Evolutionary conservation across 2,113 vertebrate species (phyloP), one percentile per base, ranked within the genome.

Genomic region (Choloepus hoffmanni): DNA sequence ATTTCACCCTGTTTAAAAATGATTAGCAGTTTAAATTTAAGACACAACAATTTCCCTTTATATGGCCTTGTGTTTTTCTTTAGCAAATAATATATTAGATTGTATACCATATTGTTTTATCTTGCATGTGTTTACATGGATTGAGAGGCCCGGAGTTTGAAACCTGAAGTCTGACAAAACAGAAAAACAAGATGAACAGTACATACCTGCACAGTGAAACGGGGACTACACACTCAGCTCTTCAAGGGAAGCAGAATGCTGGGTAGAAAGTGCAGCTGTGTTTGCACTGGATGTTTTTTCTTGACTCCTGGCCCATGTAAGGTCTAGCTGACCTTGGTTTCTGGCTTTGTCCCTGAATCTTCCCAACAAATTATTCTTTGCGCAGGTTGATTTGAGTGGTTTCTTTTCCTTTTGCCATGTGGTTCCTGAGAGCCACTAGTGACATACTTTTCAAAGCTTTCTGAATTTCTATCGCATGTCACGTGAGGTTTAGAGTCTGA

Each of bases 81-180:
- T 21, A 40, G 26, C 8, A 23, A 68, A 40, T 1, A 19, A 5
- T 9, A 16, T 23, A 16, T 36, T 2, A 65, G 60, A 36, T n/a
- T 4, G 15, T 5, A 10, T 1, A 3, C 1, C 21, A 3, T 18
- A 0, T 60, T 3, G 33, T 40, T 90, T 78, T 68, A 67, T 18
- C 28, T 5, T 13, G 36, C 11, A 1, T 7, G 0, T 40, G 30
- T 9, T 68, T 58, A n/a, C 7, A 1, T 3, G 26, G 30, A 1
- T 1, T 3, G 4, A 18, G 24, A 48, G 40, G 28, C 28, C 73
- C 28, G 0, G 28, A 18, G 45, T 9, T 53, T 43, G 2, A 30
- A 30, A 16, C 33, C 11, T 70, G 24, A 73, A 43, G n/a, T 68
- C 28, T 26, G 55, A 55, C 13, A 1, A 0, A 19, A 53, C 23